A percentile compares a stretch with the other conserved stretches of the same genome.
These are phyloP conservation scores for Brachyhypopomus occidentalis DNA, from an alignment of 2,113 vertebrate species.

Conservation along the genomic window DNA sequence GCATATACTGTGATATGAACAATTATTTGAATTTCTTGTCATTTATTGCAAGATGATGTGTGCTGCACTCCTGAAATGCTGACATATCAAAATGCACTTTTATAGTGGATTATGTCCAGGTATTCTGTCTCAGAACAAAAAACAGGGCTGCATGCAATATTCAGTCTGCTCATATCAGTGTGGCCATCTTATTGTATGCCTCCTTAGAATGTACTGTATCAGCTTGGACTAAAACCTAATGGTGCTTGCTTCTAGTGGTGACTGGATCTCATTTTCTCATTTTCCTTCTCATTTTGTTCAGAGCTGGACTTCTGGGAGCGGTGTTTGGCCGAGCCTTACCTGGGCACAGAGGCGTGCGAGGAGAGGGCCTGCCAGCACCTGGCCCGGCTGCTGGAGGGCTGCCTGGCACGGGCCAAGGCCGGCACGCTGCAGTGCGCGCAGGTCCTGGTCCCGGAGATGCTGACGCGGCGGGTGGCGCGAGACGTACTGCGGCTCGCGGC, in stretches of 20 bases:
- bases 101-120: background rate
- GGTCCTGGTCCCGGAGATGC: conserved; percentile 83
- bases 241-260: background rate
- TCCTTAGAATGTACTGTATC: too few species aligned
- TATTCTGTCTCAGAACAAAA: background rate
- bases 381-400: conserved; percentile 80
- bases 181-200: too few species aligned
- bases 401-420: conserved; percentile 82
- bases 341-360: conserved; percentile 70
- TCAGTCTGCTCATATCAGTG: too few species aligned
- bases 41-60: too few species aligned
- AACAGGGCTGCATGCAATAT: too few species aligned
- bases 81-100: background rate
- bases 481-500: conserved; percentile 80
- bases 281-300: conserved; percentile 50
- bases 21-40: background rate
- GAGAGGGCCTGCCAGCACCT: conserved; percentile 78
- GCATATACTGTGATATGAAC: too few species aligned
- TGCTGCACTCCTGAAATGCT: too few species aligned
- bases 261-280: background rate
- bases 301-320: conserved; percentile 83
- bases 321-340: conserved; percentile 73
- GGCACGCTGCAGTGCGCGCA: conserved; percentile 81
- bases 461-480: conserved; percentile 77
- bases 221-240: too few species aligned